These are phyloP conservation scores for Cephus pygmeus DNA, from an alignment of 2,888 invertebrate species.

Conservation along the genomic window DNA sequence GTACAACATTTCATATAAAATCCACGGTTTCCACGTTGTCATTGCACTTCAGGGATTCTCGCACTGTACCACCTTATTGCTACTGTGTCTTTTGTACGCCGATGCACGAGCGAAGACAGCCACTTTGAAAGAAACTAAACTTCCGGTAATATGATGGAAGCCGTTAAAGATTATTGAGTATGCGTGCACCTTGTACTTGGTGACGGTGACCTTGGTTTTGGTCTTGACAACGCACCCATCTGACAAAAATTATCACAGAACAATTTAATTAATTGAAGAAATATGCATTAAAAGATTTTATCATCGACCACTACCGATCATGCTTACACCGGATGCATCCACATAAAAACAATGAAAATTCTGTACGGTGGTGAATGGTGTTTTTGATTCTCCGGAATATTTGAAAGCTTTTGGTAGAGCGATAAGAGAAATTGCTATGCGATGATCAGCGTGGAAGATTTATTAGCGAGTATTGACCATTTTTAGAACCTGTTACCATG, in stretches of 20 bases:
- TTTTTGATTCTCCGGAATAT: neutral
- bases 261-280: neutral
- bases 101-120: neutral
- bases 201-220: neutral
- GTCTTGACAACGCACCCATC: neutral
- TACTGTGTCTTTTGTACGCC: neutral
- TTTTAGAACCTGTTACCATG: conserved; percentile 59
- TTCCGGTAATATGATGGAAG: neutral
- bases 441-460: neutral
- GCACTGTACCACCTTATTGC: neutral
- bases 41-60: neutral
- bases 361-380: neutral
- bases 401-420: neutral
- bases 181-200: neutral
- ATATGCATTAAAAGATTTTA: neutral
- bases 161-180: neutral
- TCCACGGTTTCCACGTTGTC: neutral
- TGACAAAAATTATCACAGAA: neutral
- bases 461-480: conserved; percentile 22
- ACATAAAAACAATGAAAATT: neutral
- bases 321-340: neutral
- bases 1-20: neutral
- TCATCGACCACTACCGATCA: neutral
- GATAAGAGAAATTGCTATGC: neutral
- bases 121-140: neutral